Evolutionary conservation across 2,797 vertebrate genomes (phyloP), one percentile per base, ranked within the genome.

Genomic region (Enteromius mattozi): DNA sequence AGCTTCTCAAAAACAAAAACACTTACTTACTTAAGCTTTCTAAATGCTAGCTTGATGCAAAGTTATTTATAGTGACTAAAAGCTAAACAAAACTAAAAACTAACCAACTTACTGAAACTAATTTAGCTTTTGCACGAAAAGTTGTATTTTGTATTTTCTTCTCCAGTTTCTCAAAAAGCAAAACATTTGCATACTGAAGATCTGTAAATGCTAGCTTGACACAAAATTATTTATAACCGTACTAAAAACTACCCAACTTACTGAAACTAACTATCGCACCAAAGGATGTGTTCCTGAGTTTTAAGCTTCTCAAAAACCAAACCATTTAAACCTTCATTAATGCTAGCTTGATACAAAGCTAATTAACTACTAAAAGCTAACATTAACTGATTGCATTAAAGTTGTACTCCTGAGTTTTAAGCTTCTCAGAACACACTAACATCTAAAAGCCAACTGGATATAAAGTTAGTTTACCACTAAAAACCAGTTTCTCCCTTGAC

Each of bases 161-260:
- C 27, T 27, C 40, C 19, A 88, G 89, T 61, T 68, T 70, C 30
- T 77, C 35, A 91, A 88, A 92, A 91, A 12, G 9, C 42, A 72
- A 40, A 51, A 66, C n/a, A 40, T 61, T 14, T 70, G 42, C 68
- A 69, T 33, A 78, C 63, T 12, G 27, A 13, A 77, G 69, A 21
- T 51, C 51, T 56, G 19, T 54, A 5, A 35, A 37, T 5, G 27
- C 72, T n/a, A 9, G 54, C 21, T 30, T 30, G 61, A 30, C 2
- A 27, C 61, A 63, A 61, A 61, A 10, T 27, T 27, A 61, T 47
- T 47, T 47, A 47, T 47, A 47, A 42, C 9, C 10, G 13, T 47
- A 47, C 13, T 14, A 47, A 47, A 45, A 13, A 42, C 9, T 8
- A 42, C 9, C 42, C 10, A 45, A 47, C 45, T 14, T 47, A 14